Evolutionary conservation across 2,113 vertebrate species (phyloP).

Genomic region (Motacilla alba): DNA sequence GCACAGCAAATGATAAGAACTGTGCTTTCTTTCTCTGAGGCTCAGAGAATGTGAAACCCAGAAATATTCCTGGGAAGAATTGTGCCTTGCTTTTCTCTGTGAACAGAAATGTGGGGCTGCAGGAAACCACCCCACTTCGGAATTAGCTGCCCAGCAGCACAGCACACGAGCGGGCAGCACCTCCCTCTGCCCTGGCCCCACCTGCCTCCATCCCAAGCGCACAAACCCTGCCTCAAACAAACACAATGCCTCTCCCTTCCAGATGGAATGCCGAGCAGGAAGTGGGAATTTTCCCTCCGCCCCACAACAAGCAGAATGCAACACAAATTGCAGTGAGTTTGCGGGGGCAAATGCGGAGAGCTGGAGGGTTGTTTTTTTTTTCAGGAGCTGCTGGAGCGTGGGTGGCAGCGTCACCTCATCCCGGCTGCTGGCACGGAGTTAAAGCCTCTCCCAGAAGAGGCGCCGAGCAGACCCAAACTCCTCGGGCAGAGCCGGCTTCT

Average conservation of each 20-base stretch:
- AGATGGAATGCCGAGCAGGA: fast-evolving
- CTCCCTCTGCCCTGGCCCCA: fast-evolving
- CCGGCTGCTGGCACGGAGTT: not conserved
- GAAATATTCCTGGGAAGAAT: too few relatives aligned
- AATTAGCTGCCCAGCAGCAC: not conserved
- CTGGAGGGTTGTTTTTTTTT: not conserved
- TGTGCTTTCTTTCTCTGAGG: too few relatives aligned
- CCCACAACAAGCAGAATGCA: not conserved
- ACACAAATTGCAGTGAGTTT: too few relatives aligned
- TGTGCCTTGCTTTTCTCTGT: too few relatives aligned
- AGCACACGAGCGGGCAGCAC: fast-evolving
- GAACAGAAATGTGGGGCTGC: too few relatives aligned
- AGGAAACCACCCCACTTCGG: not conserved
- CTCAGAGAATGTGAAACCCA: too few relatives aligned
- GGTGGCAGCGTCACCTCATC: fast-evolving
- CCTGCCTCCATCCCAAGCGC: not conserved
- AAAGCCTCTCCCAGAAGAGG: fast-evolving
- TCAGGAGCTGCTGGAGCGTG: fast-evolving
- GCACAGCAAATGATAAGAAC: too few relatives aligned
- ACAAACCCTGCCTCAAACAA: not conserved
- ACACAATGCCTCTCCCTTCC: fast-evolving
- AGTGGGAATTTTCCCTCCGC: not conserved
- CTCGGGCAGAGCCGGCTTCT: fast-evolving
- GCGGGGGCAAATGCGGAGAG: fast-evolving
- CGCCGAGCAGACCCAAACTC: fast-evolving